Evolutionary conservation across 2,113 vertebrate genomes (phyloP), one percentile per base, ranked within the genome.

Genomic region (Amblyornis subalaris): DNA sequence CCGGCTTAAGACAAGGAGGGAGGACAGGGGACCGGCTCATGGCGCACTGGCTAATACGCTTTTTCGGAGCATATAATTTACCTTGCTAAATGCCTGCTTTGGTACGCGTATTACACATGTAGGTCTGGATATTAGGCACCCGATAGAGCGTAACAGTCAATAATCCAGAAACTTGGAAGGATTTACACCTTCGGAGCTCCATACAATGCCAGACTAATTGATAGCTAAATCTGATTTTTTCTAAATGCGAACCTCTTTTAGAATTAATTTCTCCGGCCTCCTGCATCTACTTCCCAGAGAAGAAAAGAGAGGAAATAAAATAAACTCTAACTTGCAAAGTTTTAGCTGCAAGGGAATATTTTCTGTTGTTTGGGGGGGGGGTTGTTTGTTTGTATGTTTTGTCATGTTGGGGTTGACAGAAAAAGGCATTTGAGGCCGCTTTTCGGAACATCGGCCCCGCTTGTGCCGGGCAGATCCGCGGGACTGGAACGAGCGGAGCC

Each of bases 161-260:
- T 93, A 91, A 92, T 81, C 87, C 88, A 45, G 48, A 65, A 85
- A 71, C 48, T 38, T 18, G 67, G 91, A 85, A 76, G 88, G 91
- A 93, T 95, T 95, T 95, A 86, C 92, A 79, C 81, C 87, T 48
- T 65, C 55, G 53, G 60, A 88, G 57, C 38, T 66, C 55, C 84
- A 12, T 40, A 75, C 71, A 54, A 33, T 29, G 62, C 69, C 35
- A 50, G 76, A 44, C 38, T 75, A 95, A 96, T 55, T 42, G 85
- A 90, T 81, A 75, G 72, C 33, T 86, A 73, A 84, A 78, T 26
- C 23, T 44, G 16, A 60, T 79, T 11, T 64, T 91, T 90, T 73
- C 73, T 21, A 78, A 93, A 86, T 14, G 33, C 5, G 13, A 80
- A 14, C 13, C 6, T 10, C 2, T 62, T 62, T 80, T 16, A 16